phyloP scores from a whole-genome alignment of 2,113 vertebrate species.

The Guaruba guarouba region DNA sequence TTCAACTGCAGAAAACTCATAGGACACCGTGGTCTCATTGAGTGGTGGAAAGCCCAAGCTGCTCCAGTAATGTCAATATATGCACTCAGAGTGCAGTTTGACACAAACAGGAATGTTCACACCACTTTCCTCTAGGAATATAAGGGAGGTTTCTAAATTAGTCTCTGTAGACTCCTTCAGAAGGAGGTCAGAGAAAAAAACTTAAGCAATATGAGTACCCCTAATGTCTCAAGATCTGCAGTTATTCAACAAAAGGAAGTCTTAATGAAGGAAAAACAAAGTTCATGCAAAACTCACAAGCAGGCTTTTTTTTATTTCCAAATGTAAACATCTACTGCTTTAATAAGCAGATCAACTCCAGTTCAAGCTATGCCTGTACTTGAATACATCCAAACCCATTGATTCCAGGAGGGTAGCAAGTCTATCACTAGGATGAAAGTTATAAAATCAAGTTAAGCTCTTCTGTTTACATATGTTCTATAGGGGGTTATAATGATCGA shows the following conservation, averaged over 20 bases:
- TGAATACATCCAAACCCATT: not conserved
- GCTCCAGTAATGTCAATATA: not conserved
- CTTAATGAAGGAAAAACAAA: not conserved
- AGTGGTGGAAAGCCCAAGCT: not conserved
- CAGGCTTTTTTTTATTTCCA: not conserved
- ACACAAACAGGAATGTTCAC: not conserved
- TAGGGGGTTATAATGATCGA: not conserved
- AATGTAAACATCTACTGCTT: not conserved
- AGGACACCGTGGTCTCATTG: not conserved
- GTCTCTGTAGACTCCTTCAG: not conserved
- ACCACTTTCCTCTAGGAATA: not conserved
- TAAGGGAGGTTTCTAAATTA: not conserved
- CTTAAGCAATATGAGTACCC: not conserved
- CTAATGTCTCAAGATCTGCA: not conserved
- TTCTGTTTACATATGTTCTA: not conserved
- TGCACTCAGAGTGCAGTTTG: not conserved
- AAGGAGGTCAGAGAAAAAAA: not conserved
- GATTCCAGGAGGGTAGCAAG: not conserved
- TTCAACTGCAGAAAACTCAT: not conserved
- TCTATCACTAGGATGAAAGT: not conserved
- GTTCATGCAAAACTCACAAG: not conserved
- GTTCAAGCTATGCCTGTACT: not conserved
- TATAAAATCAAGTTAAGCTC: not conserved
- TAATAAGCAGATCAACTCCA: not conserved
- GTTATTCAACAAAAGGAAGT: not conserved